Evolutionary conservation across 2,888 invertebrate species (phyloP), one percentile per base, ranked within the genome.

Genomic region (Cryptus armator): DNA sequence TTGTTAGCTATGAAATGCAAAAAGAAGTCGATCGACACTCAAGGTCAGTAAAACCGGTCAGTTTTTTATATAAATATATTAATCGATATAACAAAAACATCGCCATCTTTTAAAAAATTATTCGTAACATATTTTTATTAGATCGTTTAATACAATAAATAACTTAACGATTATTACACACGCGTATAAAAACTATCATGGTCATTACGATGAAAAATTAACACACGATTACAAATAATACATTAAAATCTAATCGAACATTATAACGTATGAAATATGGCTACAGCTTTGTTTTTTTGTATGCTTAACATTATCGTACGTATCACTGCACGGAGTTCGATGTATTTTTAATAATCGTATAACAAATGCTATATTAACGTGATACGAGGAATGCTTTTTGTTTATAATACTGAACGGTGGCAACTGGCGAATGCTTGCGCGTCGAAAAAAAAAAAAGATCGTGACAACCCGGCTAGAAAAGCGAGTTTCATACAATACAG

Each of bases 391-490:
- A 70, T 78, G 77, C 16, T n/a, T 46, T 62, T 68, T 19, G 70
- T 24, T 70, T 70, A 70, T 85, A 87, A 87, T 87, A 87, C 86
- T 87, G 85, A 84, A 82, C 72, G 67, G 81, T 82, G 62, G 53
- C 72, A 71, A 77, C 44, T 51, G 43, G 67, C 77, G 79, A 79
- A 72, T 59, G 53, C 56, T 77, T 44, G 32, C 56, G 56, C 19
- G 24, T 43, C 43, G 37, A 51, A 53, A 24, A 37, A 44, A 43
- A 66, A 37, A 51, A 66, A 76, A 19, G 43, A 56, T 37, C 53
- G 24, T n/a, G 19, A 29, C 9, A 24, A 10, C 16, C 37, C 37
- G 14, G 14, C 4, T 44, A 67, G 37, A 59, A 32, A 32, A 32
- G 44, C 19, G 46, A 48, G 48, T 29, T n/a, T 48, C n/a, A 24